Evolutionary conservation across 2,888 invertebrate genomes (phyloP).

Genomic region (Syrista parreyssii): DNA sequence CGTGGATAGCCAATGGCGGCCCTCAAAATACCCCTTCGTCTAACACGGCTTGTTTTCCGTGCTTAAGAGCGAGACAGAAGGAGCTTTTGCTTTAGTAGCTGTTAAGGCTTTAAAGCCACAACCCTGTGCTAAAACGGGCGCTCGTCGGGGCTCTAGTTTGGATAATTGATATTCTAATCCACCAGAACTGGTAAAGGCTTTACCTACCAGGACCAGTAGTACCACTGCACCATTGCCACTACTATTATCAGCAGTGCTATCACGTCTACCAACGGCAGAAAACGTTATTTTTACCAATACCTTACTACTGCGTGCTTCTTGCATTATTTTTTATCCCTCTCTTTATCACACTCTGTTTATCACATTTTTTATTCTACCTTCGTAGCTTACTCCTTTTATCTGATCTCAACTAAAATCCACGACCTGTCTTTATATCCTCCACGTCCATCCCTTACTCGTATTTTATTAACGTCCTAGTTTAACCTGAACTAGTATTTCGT

Average conservation of each 20-base stretch:
- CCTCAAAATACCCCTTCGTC: constrained; percentile 61
- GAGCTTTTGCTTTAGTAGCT: constrained; percentile 65
- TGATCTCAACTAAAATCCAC: neutral
- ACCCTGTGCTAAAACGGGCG: constrained; percentile 18
- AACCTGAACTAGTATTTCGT: neutral
- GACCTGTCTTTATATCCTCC: neutral
- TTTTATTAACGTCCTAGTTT: neutral
- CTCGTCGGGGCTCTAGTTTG: constrained; percentile 4
- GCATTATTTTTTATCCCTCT: neutral
- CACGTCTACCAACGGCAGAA: neutral
- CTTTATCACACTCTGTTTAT: neutral
- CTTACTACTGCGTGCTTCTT: neutral
- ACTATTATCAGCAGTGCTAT: neutral
- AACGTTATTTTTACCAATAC: neutral
- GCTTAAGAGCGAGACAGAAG: constrained; percentile 59
- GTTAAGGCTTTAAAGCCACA: constrained; percentile 60
- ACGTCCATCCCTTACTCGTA: neutral
- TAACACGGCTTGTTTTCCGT: constrained; percentile 63
- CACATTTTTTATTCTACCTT: too few species aligned
- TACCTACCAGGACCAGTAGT: neutral
- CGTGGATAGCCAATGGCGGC: constrained; percentile 65
- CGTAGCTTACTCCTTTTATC: neutral
- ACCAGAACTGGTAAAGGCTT: constrained; percentile 13
- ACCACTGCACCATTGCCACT: neutral
- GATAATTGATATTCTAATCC: constrained; percentile 58